Percentiles rank a stretch among this genome's conserved stretches.
phyloP scores from a whole-genome alignment of 1,140 invertebrate species.

The Drosophila tropicalis region DNA sequence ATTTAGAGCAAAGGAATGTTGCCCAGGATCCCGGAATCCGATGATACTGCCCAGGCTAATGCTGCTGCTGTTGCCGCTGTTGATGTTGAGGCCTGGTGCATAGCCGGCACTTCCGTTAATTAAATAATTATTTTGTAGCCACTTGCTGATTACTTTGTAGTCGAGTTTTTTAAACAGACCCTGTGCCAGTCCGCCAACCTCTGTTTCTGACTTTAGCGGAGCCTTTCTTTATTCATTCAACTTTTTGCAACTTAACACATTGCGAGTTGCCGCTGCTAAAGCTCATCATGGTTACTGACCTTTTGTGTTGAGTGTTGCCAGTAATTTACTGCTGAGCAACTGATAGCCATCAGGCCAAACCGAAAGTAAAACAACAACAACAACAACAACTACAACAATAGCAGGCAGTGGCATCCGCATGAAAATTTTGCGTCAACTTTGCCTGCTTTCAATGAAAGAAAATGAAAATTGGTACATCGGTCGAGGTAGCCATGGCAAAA shows the following conservation, averaged over 20 bases:
- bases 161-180: conserved; percentile 18
- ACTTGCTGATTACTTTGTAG: conserved; percentile 75
- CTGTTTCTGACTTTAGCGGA: conserved; percentile 20
- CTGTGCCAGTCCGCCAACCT: not conserved
- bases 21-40: not conserved
- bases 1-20: conserved; percentile 47
- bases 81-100: conserved; percentile 14
- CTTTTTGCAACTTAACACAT: conserved; percentile 53
- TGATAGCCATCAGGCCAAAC: conserved; percentile 21
- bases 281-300: conserved; percentile 2
- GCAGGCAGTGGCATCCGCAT: not conserved
- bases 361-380: not conserved
- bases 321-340: conserved; percentile 22
- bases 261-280: conserved; percentile 16
- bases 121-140: conserved; percentile 82
- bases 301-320: conserved; percentile 18
- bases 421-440: conserved; percentile 20
- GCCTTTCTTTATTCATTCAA: conserved; percentile 50
- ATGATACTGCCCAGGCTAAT: not conserved
- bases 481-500: not conserved
- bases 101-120: conserved; percentile 74
- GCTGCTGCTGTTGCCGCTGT: not conserved
- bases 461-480: not conserved
- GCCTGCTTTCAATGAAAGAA: conserved; percentile 3
- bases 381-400: not conserved